Evolutionary conservation across 2,797 vertebrate species (phyloP), one percentile per base, ranked within the genome.

Genomic region (Micromesistius poutassou): DNA sequence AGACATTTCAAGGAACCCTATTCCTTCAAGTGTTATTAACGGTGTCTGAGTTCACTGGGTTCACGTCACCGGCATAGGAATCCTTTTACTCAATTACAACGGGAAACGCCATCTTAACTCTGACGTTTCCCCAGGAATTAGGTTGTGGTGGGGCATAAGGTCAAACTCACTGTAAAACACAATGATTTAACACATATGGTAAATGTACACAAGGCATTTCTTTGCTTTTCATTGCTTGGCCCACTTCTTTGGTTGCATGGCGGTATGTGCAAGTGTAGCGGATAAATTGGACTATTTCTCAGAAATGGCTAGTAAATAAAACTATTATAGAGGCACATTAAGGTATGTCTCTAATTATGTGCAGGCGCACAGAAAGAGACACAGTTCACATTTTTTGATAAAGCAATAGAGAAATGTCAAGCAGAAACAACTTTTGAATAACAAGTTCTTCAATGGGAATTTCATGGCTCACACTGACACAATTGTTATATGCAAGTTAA

Each of bases 1-100:
- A 74, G 68, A 78, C 70, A 72, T 78, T 55, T 76, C 71, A 73
- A 74, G 79, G 70, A 36, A 76, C 25, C 55, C 33, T 30, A 68
- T 72, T 28, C 30, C 62, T 30, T 36, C 14, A 40, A 72, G 55
- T 66, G 71, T 70, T 46, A 33, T 76, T 80, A 40, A 38, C 46
- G 74, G 62, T 36, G 36, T 72, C 36, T 35, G 72, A 30, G 33
- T 13, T 31, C 28, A 78, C 38, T 22, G 36, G 8, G n/a, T n/a
- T 72, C 14, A 66, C 62, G 2, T 66, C 5, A 28, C 19, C 9
- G 62, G 25, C 13, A 2, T 10, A 7, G 62, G 62, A 22, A 28
- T 25, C 9, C n/a, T 10, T 13, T 25, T 25, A 5, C 25, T 25
- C 66, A 70, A 22, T 70, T 28, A 25, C 9, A 30, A 30, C 66